A percentile compares a stretch with the other conserved stretches of the same genome.
phyloP scores from a whole-genome alignment of 2,888 invertebrate genomes.

The Cataglyphis albicans region DNA sequence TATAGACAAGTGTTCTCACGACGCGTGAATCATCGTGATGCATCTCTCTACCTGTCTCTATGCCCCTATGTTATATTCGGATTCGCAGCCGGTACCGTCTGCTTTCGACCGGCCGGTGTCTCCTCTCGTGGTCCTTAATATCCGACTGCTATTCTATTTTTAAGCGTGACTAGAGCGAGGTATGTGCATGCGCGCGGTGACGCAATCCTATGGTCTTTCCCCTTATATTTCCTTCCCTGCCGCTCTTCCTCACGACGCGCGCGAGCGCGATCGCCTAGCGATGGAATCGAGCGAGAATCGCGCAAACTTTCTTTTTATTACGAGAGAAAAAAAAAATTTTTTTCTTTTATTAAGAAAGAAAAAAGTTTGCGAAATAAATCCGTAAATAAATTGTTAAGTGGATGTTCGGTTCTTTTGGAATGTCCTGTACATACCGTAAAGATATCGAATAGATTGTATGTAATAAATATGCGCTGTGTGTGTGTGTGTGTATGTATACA shows the following conservation, averaged over 20 bases:
- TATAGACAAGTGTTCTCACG: not conserved
- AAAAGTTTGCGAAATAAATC: not conserved
- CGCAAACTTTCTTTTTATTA: not conserved
- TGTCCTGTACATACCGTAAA: not conserved
- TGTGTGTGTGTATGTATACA: not conserved
- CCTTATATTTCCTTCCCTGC: conserved; percentile 70
- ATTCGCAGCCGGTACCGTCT: conserved; percentile 19
- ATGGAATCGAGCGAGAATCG: conserved; percentile 13
- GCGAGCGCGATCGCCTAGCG: not conserved
- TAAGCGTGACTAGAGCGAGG: conserved; percentile 83
- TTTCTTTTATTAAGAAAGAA: not conserved
- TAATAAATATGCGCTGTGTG: not conserved
- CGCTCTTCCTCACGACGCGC: conserved; percentile 54
- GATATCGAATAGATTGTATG: not conserved
- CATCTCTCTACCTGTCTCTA: conserved; percentile 18
- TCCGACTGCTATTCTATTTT: conserved; percentile 82
- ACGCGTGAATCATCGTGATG: conserved; percentile 65
- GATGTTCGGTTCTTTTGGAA: not conserved
- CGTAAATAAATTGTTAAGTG: not conserved
- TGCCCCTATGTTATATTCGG: conserved; percentile 53
- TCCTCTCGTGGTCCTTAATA: conserved; percentile 77
- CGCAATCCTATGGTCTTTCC: conserved; percentile 84
- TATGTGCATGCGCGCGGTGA: conserved; percentile 81
- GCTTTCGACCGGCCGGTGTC: conserved; percentile 16
- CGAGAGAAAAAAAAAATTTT: too few relatives aligned